These are phyloP conservation scores for Harpalus rufipes DNA, from an alignment of 2,888 invertebrate genomes.

Conservation along the genomic window DNA sequence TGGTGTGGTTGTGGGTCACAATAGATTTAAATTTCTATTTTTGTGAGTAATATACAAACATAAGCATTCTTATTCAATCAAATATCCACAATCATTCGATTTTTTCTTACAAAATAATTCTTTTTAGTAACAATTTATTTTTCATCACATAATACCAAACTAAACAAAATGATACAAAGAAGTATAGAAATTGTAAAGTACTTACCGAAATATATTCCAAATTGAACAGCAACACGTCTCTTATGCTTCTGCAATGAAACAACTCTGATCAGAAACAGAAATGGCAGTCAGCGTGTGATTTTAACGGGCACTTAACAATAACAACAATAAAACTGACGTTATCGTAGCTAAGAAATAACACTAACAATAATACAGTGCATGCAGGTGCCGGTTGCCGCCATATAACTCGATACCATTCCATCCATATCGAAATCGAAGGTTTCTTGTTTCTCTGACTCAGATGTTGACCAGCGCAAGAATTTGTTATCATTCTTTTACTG, in stretches of 20 bases:
- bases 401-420: background rate
- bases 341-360: conserved; percentile 45
- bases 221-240: background rate
- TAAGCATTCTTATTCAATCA: too few species aligned
- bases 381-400: conserved; percentile 10
- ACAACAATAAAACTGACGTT: conserved; percentile 54
- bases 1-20: too few species aligned
- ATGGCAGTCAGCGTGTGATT: conserved; percentile 35
- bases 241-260: conserved; percentile 10
- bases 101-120: too few species aligned
- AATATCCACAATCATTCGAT: too few species aligned
- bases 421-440: conserved; percentile 4
- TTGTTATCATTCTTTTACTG: conserved; percentile 19
- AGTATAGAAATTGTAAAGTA: background rate
- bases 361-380: conserved; percentile 34
- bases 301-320: conserved; percentile 49
- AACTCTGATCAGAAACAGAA: conserved; percentile 45
- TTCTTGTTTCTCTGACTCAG: conserved; percentile 23
- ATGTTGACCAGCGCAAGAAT: conserved; percentile 25
- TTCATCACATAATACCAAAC: too few species aligned
- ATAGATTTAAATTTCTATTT: too few species aligned
- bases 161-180: too few species aligned
- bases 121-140: too few species aligned
- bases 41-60: too few species aligned
- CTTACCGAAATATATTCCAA: background rate